Conservation (phyloP, 23 tunicate genomes). For the Halocynthia aurantium region DNA sequence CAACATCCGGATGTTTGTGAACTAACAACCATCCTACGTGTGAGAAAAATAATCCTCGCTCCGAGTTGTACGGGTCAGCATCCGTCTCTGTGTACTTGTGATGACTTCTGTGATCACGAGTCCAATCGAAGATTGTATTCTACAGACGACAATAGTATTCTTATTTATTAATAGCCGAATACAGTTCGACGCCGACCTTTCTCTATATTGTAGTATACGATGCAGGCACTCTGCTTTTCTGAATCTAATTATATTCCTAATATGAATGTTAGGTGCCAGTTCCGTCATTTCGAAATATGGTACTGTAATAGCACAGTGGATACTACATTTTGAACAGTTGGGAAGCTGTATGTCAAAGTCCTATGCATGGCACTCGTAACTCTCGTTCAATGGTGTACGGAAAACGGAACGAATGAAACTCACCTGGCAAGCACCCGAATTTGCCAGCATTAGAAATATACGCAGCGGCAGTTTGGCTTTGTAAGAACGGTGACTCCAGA, state of each 20-base stretch:
- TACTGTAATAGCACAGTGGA: no score
- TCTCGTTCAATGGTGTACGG: no score
- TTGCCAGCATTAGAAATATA: slow-evolving; percentile 37
- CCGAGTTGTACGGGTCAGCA: slow-evolving; percentile 83
- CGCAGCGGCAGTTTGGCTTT: slow-evolving; percentile 70
- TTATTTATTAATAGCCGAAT: neutral
- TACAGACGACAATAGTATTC: slow-evolving; percentile 10
- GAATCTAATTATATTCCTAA: no score
- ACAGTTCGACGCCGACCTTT: neutral
- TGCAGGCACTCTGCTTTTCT: neutral
- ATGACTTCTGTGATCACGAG: slow-evolving; percentile 72
- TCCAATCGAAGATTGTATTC: slow-evolving; percentile 79
- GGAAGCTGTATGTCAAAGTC: no score
- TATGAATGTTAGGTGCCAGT: no score
- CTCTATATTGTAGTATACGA: neutral
- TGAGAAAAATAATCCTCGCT: slow-evolving; percentile 74
- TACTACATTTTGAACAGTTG: no score
- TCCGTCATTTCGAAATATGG: no score
- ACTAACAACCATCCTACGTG: slow-evolving; percentile 85
- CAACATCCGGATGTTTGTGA: slow-evolving; percentile 82
- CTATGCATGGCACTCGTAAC: no score
- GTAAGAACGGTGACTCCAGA: slow-evolving; percentile 87
- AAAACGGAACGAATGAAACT: no score
- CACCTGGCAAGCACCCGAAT: slow-evolving; percentile 62
- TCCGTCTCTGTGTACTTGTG: slow-evolving; percentile 82